Conservation (phyloP, 2,888 invertebrate genomes). For the Ischnus inquisitorius region DNA sequence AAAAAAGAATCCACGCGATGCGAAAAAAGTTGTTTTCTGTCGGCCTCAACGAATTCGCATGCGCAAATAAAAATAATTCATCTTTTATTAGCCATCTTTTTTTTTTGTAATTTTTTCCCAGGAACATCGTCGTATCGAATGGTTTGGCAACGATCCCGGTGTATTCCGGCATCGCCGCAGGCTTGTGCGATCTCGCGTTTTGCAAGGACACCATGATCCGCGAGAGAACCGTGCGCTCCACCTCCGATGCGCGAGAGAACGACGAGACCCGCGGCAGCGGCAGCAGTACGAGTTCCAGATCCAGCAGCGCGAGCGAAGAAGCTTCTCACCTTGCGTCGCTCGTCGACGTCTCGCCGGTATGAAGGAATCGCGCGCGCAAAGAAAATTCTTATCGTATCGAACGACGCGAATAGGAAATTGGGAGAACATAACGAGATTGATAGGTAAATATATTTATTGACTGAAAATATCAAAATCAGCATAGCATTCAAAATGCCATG, state of each 20-base stretch:
- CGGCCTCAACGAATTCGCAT: too few species aligned
- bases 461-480: conserved; percentile 62
- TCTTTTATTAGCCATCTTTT: too few species aligned
- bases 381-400: neutral
- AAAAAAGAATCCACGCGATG: too few species aligned
- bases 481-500: conserved; percentile 40
- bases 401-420: neutral
- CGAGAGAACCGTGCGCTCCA: conserved; percentile 16
- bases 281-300: conserved; percentile 22
- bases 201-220: conserved; percentile 74
- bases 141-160: conserved; percentile 79
- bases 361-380: neutral
- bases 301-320: neutral
- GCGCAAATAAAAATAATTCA: neutral
- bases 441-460: conserved; percentile 48
- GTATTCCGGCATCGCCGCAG: conserved; percentile 71
- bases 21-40: too few species aligned
- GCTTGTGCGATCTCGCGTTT: conserved; percentile 79
- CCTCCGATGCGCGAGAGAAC: conserved; percentile 27
- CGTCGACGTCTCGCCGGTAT: conserved; percentile 8
- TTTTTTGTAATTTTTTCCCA: conserved; percentile 68
- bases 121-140: conserved; percentile 81
- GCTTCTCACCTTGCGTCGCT: neutral
- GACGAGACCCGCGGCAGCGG: conserved; percentile 14
- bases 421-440: conserved; percentile 11